These are phyloP conservation scores for Synodontis membranacea DNA, from an alignment of 2,113 vertebrate species.

Conservation along the genomic window DNA sequence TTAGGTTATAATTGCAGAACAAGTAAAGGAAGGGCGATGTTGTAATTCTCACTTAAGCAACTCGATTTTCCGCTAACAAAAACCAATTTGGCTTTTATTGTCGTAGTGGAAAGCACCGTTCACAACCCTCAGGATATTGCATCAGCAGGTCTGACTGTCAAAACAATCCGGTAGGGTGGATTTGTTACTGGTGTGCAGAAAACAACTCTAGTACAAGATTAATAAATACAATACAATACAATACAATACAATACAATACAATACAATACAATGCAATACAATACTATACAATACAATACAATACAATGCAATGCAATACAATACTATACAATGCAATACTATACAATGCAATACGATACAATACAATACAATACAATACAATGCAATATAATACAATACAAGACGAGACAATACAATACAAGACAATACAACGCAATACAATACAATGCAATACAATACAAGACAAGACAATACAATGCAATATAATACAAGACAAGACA, in stretches of 20 bases:
- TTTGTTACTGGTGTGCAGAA: background rate
- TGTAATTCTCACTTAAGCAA: conserved; percentile 55
- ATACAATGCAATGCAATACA: no score
- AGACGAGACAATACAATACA: no score
- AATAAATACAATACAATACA: background rate
- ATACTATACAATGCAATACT: no score
- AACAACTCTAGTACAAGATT: background rate
- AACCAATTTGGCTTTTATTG: conserved; percentile 53
- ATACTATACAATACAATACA: no score
- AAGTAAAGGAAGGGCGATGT: conserved; percentile 56
- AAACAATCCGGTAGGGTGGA: conserved; percentile 36
- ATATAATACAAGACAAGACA: no score
- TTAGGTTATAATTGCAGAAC: conserved; percentile 60
- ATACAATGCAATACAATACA: no score
- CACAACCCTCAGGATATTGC: conserved; percentile 21
- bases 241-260: background rate
- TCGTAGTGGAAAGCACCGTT: conserved; percentile 50
- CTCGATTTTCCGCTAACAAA: conserved; percentile 52
- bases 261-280: no score
- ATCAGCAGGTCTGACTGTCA: conserved; percentile 37
- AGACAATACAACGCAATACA: no score
- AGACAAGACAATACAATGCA: no score
- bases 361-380: no score
- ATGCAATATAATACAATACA: no score
- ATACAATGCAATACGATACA: no score